phyloP scores from a whole-genome alignment of 2,797 vertebrate species.

The Aythya fuligula region DNA sequence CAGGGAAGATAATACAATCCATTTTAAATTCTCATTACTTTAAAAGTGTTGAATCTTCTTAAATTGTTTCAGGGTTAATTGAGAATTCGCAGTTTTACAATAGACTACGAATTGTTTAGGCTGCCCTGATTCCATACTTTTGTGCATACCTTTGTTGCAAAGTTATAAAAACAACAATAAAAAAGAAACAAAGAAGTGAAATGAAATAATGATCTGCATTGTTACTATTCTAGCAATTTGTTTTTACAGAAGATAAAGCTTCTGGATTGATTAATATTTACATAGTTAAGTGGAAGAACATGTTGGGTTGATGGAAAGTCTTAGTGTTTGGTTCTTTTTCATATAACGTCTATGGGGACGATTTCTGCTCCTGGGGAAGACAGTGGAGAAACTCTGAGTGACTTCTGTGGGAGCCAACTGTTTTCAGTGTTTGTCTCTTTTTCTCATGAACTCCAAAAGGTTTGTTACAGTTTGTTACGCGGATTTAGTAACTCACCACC shows the following conservation, averaged over 20 bases:
- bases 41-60: slow-evolving; percentile 50
- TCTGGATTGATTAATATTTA: slow-evolving; percentile 55
- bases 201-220: slow-evolving; percentile 38
- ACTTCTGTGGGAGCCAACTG: not conserved
- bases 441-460: not conserved
- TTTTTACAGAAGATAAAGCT: slow-evolving; percentile 21
- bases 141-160: slow-evolving; percentile 11
- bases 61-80: slow-evolving; percentile 60
- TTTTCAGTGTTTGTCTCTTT: not conserved
- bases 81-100: slow-evolving; percentile 53
- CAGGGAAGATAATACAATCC: slow-evolving; percentile 54
- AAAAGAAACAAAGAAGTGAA: slow-evolving; percentile 10
- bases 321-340: not conserved
- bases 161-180: slow-evolving; percentile 50
- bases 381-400: not conserved
- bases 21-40: slow-evolving; percentile 67
- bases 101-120: slow-evolving; percentile 40
- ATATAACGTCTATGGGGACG: not conserved
- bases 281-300: not conserved
- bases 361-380: not conserved
- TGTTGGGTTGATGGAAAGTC: slow-evolving; percentile 1
- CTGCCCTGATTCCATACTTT: slow-evolving; percentile 27
- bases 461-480: not conserved
- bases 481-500: not conserved
- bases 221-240: slow-evolving; percentile 2